phyloP scores from a whole-genome alignment of 2,113 vertebrate species.

The Micronisus gabar region DNA sequence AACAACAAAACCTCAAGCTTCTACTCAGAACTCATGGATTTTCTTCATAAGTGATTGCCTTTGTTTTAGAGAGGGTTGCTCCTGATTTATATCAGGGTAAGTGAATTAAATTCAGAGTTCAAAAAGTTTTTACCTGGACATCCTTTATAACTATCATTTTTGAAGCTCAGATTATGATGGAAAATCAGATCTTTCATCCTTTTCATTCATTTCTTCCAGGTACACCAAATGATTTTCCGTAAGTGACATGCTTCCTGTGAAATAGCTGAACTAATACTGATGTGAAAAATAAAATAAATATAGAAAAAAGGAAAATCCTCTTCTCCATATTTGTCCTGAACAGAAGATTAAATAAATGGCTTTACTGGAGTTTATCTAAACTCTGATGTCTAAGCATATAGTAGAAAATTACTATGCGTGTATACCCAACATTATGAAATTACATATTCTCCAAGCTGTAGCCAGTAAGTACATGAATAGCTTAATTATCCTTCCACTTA shows the following conservation, averaged over 20 bases:
- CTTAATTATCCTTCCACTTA: slow-evolving; percentile 20
- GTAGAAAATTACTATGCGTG: neutral
- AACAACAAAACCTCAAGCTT: neutral
- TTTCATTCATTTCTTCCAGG: neutral
- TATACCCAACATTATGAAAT: neutral
- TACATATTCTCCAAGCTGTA: neutral
- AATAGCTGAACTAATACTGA: neutral
- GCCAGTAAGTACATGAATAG: neutral
- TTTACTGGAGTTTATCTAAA: neutral
- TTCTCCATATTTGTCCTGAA: neutral
- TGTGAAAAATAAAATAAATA: neutral
- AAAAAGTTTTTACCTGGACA: neutral
- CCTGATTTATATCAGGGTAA: neutral
- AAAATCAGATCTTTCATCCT: neutral
- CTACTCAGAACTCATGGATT: neutral
- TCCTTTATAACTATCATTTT: neutral
- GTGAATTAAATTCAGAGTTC: neutral
- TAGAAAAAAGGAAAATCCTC: neutral
- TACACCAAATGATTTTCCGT: neutral
- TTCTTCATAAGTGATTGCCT: neutral
- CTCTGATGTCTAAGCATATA: neutral
- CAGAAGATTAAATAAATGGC: neutral
- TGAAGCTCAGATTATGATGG: neutral
- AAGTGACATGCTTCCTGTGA: neutral
- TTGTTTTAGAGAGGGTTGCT: neutral